These are phyloP conservation scores for Hydropotes inermis DNA, from an alignment of 2,113 vertebrate genomes.

Conservation along the genomic window DNA sequence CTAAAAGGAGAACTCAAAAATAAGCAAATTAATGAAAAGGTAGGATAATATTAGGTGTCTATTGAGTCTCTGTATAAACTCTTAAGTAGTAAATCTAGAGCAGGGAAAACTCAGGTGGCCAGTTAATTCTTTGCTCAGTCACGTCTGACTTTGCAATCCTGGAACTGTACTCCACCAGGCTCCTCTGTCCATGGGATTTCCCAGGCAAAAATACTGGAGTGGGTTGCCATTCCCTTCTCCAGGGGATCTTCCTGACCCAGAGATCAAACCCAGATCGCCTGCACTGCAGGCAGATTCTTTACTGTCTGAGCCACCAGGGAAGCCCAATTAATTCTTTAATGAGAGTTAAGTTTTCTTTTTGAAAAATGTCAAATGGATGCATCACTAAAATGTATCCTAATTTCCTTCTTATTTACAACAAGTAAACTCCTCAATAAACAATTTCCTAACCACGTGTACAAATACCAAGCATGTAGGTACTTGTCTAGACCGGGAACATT, in stretches of 20 bases:
- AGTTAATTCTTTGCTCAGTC: background rate
- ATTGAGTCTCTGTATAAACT: background rate
- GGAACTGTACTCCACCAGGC: background rate
- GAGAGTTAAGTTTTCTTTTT: background rate
- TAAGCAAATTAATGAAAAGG: background rate
- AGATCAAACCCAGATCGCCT: background rate
- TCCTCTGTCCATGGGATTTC: background rate
- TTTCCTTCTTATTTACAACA: background rate
- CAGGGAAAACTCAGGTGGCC: background rate
- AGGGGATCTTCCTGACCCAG: background rate
- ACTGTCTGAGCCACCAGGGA: background rate
- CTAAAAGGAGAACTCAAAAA: background rate
- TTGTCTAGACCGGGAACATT: background rate
- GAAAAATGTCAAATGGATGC: background rate
- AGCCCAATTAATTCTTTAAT: slow-evolving; percentile 3
- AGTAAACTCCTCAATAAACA: background rate
- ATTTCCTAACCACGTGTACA: background rate
- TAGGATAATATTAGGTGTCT: background rate
- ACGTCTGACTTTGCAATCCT: fast-evolving
- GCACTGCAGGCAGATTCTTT: background rate
- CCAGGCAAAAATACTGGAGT: background rate
- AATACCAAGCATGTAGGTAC: fast-evolving
- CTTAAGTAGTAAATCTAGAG: background rate
- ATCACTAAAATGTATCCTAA: background rate
- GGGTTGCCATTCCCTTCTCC: background rate